Conservation (phyloP, 2,113 vertebrate genomes). For the Triplophysa rosa region DNA sequence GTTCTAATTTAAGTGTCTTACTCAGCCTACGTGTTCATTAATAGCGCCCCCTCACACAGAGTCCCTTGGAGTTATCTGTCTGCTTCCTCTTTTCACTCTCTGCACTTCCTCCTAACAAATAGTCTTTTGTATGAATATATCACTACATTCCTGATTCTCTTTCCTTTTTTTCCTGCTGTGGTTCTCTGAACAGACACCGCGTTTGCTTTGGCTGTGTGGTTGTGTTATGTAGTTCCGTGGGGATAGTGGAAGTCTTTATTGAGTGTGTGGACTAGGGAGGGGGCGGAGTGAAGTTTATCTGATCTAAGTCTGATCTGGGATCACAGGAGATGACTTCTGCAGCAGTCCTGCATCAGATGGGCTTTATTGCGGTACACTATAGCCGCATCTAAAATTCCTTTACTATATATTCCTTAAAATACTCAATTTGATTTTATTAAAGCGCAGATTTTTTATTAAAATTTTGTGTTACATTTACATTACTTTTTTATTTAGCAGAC, state of each 20-base stretch:
- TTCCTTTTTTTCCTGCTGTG: conserved; percentile 33
- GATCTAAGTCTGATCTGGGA: conserved; percentile 22
- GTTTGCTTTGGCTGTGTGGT: conserved; percentile 33
- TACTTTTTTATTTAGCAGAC: no score
- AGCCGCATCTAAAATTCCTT: background rate
- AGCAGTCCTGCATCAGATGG: conserved; percentile 1
- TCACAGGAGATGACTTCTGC: conserved; percentile 19
- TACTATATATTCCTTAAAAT: background rate
- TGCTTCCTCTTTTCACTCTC: conserved; percentile 4
- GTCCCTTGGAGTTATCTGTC: conserved; percentile 10
- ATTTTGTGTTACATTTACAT: no score
- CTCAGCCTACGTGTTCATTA: conserved; percentile 47
- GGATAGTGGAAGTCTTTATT: conserved; percentile 14
- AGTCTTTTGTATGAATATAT: background rate
- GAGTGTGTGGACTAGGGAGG: conserved; percentile 16
- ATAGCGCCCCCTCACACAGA: conserved; percentile 29
- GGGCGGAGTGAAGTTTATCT: conserved; percentile 13
- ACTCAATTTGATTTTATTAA: no score
- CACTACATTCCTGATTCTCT: conserved; percentile 39
- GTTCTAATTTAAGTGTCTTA: conserved; percentile 50
- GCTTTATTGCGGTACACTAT: conserved; percentile 9
- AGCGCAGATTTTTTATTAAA: no score
- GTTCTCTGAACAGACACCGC: conserved; percentile 22
- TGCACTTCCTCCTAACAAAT: background rate
- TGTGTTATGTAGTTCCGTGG: conserved; percentile 21